Percentiles rank a stretch among this genome's conserved stretches.
These are phyloP conservation scores for Merluccius polli DNA, from an alignment of 2,797 vertebrate genomes.

Conservation along the genomic window DNA sequence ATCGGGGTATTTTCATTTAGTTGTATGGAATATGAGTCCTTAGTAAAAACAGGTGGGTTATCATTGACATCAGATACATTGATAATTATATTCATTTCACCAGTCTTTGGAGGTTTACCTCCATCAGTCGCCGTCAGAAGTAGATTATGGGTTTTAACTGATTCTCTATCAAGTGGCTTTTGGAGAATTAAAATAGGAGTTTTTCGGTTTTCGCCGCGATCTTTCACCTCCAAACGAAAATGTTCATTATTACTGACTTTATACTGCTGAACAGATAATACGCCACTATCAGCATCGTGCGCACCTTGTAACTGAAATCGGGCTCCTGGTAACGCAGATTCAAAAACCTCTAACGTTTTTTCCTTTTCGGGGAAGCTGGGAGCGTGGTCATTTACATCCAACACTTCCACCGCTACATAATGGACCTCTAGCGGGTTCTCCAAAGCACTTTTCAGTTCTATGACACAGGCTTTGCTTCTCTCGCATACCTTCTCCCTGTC, in stretches of 20 bases:
- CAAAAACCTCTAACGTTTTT: conserved; percentile 34
- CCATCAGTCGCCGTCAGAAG: conserved; percentile 38
- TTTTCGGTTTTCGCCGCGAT: conserved; percentile 24
- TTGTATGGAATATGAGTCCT: conserved; percentile 21
- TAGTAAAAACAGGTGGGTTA: conserved; percentile 32
- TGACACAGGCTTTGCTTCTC: conserved; percentile 42
- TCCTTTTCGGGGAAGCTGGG: conserved; percentile 46
- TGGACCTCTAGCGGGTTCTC: conserved; percentile 59
- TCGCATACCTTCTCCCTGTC: conserved; percentile 65
- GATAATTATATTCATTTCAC: conserved; percentile 31
- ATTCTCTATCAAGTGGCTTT: conserved; percentile 43
- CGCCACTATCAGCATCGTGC: conserved; percentile 23
- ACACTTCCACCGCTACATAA: conserved; percentile 21
- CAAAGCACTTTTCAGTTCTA: conserved; percentile 61
- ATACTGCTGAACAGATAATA: conserved; percentile 28
- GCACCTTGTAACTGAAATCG: conserved; percentile 37
- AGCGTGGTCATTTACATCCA: conserved; percentile 35
- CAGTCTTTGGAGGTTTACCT: conserved; percentile 30
- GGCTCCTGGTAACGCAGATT: conserved; percentile 35
- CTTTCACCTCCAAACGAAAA: conserved; percentile 29
- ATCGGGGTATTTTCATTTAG: conserved; percentile 33
- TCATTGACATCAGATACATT: conserved; percentile 42
- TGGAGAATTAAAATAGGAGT: conserved; percentile 37
- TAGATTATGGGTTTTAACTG: conserved; percentile 13
- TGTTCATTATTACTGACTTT: conserved; percentile 28